Conservation (phyloP, 2,113 vertebrate species). For the Nerophis lumbriciformis region DNA sequence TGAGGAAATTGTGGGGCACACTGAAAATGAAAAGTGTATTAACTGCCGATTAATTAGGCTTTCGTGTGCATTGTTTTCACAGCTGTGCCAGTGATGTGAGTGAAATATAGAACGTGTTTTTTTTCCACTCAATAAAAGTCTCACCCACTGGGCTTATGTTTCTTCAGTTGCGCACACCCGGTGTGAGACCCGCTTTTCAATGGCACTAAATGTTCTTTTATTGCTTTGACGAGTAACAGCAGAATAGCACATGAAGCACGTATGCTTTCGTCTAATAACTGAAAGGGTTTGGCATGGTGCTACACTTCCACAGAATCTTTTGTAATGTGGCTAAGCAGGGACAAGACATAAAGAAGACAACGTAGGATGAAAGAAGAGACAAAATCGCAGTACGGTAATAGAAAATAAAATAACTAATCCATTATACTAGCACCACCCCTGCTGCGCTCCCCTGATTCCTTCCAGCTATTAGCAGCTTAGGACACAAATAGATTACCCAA, state of each 20-base stretch:
- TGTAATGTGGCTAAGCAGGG: constrained; percentile 17
- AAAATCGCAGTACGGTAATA: constrained; percentile 30
- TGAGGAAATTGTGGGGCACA: constrained; percentile 39
- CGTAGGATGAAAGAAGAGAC: constrained; percentile 17
- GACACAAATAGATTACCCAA: constrained; percentile 66
- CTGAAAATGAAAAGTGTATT: constrained; percentile 19
- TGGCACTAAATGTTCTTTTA: constrained; percentile 16
- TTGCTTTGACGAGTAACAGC: constrained; percentile 18
- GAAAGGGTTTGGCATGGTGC: constrained; percentile 10
- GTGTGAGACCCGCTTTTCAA: constrained; percentile 31
- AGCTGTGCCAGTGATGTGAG: constrained; percentile 36
- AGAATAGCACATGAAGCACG: background rate
- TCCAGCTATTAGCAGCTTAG: constrained; percentile 64
- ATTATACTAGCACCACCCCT: constrained; percentile 53
- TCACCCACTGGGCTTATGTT: constrained; percentile 31
- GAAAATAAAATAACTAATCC: constrained; percentile 60
- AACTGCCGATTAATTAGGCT: constrained; percentile 37
- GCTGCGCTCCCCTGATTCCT: constrained; percentile 53
- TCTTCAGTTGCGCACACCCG: constrained; percentile 29
- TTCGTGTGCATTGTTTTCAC: constrained; percentile 53
- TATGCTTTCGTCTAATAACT: constrained; percentile 12
- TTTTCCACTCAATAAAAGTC: constrained; percentile 20
- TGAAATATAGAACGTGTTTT: constrained; percentile 44
- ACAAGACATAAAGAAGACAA: constrained; percentile 22
- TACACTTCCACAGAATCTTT: constrained; percentile 1